Base-by-base conservation (phyloP, 2,888 invertebrate genomes). In the Eudasyphora cyanicolor region DNA sequence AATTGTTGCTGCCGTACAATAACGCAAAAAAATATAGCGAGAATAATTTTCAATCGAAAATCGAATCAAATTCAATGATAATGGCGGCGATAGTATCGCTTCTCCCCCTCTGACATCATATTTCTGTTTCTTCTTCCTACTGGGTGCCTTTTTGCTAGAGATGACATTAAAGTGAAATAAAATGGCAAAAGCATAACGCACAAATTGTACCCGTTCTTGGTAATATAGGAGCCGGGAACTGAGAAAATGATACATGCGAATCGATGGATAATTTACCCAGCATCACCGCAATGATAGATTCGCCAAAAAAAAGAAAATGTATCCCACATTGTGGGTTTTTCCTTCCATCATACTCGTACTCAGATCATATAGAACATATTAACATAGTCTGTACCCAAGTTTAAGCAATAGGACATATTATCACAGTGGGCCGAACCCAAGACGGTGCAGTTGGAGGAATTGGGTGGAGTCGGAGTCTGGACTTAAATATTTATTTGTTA, bases 41-140 rank as follows among this genome's bases (percentile, higher is more conserved):
- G 86, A 86, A 86, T 87, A 85, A 87, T 86, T 87, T 86, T 85
- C 83, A 86, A 86, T 85, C 85, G 86, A 85, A 86, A 86, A 86
- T 87, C 85, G 85, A 87, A 87, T 87, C 86, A 85, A 81, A 79
- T 85, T 69, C 75, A 84, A 81, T 81, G 85, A 85, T 75, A 80
- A 75, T 79, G 85, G 83, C 85, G 85, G 73, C 74, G 82, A 83
- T 83, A 82, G 70, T 74, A 78, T 49, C 69, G 6, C 38, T 7
- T 27, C 49, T 3, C 35, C 38, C 60, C n/a, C n/a, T n/a, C n/a
- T n/a, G 24, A 14, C 17, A 3, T 21, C 54, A 17, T 21, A 45
- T 21, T 32, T n/a, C 29, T 19, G 1, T 51, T 7, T 17, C 12
- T 14, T 27, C 21, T 29, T 19, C 2, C 42, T n/a, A 64, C 21